Evolutionary conservation across 2,797 vertebrate species (phyloP).

Genomic region (Luscinia luscinia): DNA sequence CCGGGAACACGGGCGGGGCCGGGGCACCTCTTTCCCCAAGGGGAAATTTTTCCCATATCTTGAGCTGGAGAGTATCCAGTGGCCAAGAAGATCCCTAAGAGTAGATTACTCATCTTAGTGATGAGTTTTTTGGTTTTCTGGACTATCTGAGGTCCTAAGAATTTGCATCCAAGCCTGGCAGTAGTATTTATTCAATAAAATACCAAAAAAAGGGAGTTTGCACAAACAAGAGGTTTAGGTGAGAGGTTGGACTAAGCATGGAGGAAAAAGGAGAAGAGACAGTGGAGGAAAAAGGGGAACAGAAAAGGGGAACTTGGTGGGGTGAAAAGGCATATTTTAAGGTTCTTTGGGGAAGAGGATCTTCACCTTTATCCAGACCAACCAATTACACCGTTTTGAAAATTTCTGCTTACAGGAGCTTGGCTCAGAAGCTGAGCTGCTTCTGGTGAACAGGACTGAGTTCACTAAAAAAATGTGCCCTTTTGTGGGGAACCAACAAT

Average conservation of each 20-base stretch:
- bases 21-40: not conserved
- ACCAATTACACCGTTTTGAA: not conserved
- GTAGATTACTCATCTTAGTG: not conserved
- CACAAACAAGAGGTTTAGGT: not conserved
- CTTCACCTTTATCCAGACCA: constrained; percentile 42
- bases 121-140: not conserved
- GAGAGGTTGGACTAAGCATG: not conserved
- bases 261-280: constrained; percentile 10
- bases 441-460: not conserved
- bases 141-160: not conserved
- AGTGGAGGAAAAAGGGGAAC: not conserved
- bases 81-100: not conserved
- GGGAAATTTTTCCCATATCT: not conserved
- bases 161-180: not conserved
- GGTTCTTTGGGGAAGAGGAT: not conserved
- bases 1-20: rapidly evolving
- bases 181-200: not conserved
- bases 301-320: not conserved
- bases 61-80: not conserved
- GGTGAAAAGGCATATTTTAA: not conserved
- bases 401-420: constrained; percentile 34
- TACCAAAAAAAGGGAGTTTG: not conserved
- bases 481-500: constrained; percentile 65
- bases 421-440: not conserved
- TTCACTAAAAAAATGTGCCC: constrained; percentile 55